Percentiles rank a stretch among this genome's conserved stretches.
phyloP scores from a whole-genome alignment of 2,888 invertebrate genomes.

The Beris chalybata region DNA sequence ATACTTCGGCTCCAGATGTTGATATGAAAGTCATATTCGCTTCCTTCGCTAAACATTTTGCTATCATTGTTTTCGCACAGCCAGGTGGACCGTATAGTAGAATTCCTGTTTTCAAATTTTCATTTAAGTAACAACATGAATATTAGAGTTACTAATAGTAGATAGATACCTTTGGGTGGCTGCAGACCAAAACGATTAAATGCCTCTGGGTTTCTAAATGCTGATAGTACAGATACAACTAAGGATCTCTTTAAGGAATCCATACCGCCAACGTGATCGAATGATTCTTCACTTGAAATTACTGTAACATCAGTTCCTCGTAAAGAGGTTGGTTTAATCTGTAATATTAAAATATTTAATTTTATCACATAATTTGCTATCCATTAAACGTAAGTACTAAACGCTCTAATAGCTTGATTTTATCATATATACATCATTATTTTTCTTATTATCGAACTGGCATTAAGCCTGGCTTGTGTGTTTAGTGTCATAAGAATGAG shows the following conservation, averaged over 20 bases:
- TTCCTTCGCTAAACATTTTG: conserved; percentile 61
- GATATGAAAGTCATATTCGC: conserved; percentile 61
- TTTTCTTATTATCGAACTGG: too few relatives aligned
- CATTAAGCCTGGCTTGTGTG: too few relatives aligned
- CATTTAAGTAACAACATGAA: conserved; percentile 13
- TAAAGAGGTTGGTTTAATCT: conserved; percentile 52
- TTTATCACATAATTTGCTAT: too few relatives aligned
- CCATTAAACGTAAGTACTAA: too few relatives aligned
- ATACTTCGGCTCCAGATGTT: conserved; percentile 64
- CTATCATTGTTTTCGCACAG: conserved; percentile 67
- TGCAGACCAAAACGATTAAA: conserved; percentile 61
- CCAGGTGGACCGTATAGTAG: conserved; percentile 68
- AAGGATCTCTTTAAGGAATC: conserved; percentile 59
- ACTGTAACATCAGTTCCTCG: conserved; percentile 57
- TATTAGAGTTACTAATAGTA: neutral
- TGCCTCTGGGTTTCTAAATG: conserved; percentile 59
- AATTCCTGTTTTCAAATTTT: conserved; percentile 53
- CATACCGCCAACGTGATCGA: conserved; percentile 62
- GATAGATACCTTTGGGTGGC: conserved; percentile 58
- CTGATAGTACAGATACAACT: conserved; percentile 61
- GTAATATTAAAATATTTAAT: neutral
- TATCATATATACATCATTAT: too few relatives aligned
- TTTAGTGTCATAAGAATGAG: too few relatives aligned
- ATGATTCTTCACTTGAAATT: conserved; percentile 51
- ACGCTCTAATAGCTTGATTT: too few relatives aligned